phyloP scores from a whole-genome alignment of 1,140 invertebrate species.

The Hesperophylax magnus region DNA sequence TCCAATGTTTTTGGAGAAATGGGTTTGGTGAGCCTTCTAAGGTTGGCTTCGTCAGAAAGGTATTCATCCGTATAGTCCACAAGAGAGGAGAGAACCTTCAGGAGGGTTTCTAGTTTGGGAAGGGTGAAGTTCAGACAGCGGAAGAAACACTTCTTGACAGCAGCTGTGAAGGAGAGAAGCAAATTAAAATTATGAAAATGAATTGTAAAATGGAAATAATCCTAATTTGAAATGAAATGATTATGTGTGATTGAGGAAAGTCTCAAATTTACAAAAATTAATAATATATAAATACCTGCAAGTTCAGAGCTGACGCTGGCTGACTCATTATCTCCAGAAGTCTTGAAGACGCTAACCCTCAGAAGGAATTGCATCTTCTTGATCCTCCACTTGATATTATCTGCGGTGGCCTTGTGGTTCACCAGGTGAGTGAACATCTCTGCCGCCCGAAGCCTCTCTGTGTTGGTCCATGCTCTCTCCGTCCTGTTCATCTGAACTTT shows the following conservation, averaged over 20 bases:
- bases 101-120: slow-evolving; percentile 73
- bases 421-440: slow-evolving; percentile 78
- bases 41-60: slow-evolving; percentile 66
- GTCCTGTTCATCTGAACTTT: slow-evolving; percentile 66
- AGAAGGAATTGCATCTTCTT: slow-evolving; percentile 77
- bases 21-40: slow-evolving; percentile 67
- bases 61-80: slow-evolving; percentile 71
- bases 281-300: slow-evolving; percentile 66
- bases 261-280: neutral
- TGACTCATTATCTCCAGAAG: slow-evolving; percentile 67
- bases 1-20: slow-evolving; percentile 71
- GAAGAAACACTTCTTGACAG: slow-evolving; percentile 71
- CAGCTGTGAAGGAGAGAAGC: slow-evolving; percentile 46
- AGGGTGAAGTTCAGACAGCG: slow-evolving; percentile 76
- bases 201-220: neutral
- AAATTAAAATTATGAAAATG: slow-evolving; percentile 22
- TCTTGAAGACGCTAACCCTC: slow-evolving; percentile 75
- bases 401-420: slow-evolving; percentile 72
- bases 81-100: slow-evolving; percentile 71
- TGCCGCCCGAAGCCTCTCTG: slow-evolving; percentile 76
- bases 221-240: slow-evolving; percentile 37
- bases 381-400: slow-evolving; percentile 76
- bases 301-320: slow-evolving; percentile 69
- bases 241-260: neutral
- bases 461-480: slow-evolving; percentile 75